These are phyloP conservation scores for Ernsta delagoae DNA, from an alignment of 2,888 invertebrate species.

Conservation along the genomic window DNA sequence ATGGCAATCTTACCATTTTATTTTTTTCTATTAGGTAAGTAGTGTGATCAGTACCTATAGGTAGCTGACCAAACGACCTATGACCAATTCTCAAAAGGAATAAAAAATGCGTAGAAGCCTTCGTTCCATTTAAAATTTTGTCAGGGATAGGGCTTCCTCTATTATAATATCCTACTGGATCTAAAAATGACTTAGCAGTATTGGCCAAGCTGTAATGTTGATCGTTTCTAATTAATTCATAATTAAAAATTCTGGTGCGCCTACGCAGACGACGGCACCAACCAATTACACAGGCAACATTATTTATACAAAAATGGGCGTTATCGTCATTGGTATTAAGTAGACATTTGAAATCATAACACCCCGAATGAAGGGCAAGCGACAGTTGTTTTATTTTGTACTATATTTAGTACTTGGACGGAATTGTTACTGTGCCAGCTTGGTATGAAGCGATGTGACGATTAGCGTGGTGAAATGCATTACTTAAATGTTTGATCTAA, in stretches of 20 bases:
- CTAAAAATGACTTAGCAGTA: constrained; percentile 39
- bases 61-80: too few species aligned
- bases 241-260: constrained; percentile 84
- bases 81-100: background rate
- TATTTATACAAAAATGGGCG: constrained; percentile 60
- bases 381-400: constrained; percentile 84
- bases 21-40: too few species aligned
- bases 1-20: too few species aligned
- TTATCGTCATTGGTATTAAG: constrained; percentile 59
- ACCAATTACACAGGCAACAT: constrained; percentile 72
- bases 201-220: constrained; percentile 78
- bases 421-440: constrained; percentile 82
- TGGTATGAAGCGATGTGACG: constrained; percentile 63
- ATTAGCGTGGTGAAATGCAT: constrained; percentile 56
- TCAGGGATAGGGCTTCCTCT: background rate
- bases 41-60: too few species aligned
- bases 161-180: constrained; percentile 11
- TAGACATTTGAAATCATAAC: constrained; percentile 61
- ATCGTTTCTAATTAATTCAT: constrained; percentile 83
- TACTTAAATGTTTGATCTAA: too few species aligned
- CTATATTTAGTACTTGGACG: constrained; percentile 82
- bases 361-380: constrained; percentile 79
- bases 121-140: background rate
- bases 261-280: constrained; percentile 73
- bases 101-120: background rate